Percentiles rank a stretch among this genome's conserved stretches.
Evolutionary conservation across 2,113 vertebrate species (phyloP).

Genomic region (Alces alces): DNA sequence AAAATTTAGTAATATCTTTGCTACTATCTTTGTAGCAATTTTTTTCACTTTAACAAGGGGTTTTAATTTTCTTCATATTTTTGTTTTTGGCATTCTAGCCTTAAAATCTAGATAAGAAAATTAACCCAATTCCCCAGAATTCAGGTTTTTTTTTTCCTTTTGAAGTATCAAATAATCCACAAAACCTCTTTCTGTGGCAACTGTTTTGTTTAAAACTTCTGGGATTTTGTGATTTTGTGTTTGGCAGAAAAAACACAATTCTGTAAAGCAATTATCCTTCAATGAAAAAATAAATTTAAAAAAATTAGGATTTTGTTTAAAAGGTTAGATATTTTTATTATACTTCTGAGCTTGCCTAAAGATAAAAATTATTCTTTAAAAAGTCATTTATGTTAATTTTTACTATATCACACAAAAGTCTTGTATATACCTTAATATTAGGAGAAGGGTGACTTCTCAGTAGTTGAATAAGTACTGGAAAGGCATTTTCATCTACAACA

Average conservation of each 20-base stretch:
- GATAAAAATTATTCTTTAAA: not conserved
- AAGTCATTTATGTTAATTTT: not conserved
- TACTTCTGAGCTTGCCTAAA: slow-evolving; percentile 12
- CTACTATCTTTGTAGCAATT: not conserved
- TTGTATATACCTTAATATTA: slow-evolving; percentile 77
- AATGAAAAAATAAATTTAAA: not conserved
- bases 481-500: slow-evolving; percentile 79
- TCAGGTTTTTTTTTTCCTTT: not conserved
- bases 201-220: not conserved
- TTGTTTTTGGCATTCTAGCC: slow-evolving; percentile 53
- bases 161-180: slow-evolving; percentile 60
- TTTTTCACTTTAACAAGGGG: slow-evolving; percentile 39
- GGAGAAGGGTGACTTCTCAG: slow-evolving; percentile 75
- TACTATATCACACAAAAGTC: not conserved
- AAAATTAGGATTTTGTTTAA: not conserved
- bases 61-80: slow-evolving; percentile 29
- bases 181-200: slow-evolving; percentile 1
- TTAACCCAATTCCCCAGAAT: slow-evolving; percentile 52
- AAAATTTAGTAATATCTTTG: not conserved
- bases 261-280: not conserved
- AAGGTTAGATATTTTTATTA: not conserved
- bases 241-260: not conserved
- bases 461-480: slow-evolving; percentile 79
- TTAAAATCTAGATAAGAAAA: slow-evolving; percentile 51
- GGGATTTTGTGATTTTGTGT: not conserved